Conservation (phyloP, 2,113 vertebrate species). For the Elgaria multicarinata region DNA sequence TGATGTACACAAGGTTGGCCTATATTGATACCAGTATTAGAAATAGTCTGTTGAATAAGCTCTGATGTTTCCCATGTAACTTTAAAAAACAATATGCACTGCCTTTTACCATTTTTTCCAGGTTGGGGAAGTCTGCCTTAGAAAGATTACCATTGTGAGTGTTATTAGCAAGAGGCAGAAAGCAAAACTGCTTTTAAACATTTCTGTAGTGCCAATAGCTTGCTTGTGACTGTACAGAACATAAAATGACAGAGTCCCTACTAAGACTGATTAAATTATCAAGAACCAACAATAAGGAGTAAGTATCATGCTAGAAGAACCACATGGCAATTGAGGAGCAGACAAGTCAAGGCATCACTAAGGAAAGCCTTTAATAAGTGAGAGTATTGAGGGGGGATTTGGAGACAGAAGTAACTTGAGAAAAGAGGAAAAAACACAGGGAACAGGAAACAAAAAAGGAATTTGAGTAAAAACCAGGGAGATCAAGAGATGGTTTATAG, state of each 20-base stretch:
- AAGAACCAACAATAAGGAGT: neutral
- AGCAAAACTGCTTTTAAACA: neutral
- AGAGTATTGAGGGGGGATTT: neutral
- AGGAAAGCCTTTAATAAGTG: neutral
- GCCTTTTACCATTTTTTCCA: neutral
- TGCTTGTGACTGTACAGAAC: neutral
- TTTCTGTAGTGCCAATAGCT: neutral
- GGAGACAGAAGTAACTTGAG: neutral
- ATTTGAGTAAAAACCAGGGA: neutral
- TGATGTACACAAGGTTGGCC: too few species aligned
- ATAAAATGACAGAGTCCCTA: neutral
- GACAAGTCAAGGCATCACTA: neutral
- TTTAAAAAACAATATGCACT: neutral
- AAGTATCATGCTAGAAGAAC: neutral
- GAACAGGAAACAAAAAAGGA: neutral
- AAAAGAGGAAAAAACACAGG: neutral
- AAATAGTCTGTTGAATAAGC: neutral
- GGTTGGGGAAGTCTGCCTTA: too few species aligned
- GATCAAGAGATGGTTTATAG: neutral
- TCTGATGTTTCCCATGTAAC: neutral
- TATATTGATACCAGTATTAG: neutral
- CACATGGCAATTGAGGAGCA: neutral
- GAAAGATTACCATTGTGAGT: too few species aligned
- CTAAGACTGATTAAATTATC: neutral
- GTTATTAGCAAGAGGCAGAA: neutral